Base-by-base conservation (phyloP, 2,113 vertebrate species). In the Rhinopomastus cyanomelas region DNA sequence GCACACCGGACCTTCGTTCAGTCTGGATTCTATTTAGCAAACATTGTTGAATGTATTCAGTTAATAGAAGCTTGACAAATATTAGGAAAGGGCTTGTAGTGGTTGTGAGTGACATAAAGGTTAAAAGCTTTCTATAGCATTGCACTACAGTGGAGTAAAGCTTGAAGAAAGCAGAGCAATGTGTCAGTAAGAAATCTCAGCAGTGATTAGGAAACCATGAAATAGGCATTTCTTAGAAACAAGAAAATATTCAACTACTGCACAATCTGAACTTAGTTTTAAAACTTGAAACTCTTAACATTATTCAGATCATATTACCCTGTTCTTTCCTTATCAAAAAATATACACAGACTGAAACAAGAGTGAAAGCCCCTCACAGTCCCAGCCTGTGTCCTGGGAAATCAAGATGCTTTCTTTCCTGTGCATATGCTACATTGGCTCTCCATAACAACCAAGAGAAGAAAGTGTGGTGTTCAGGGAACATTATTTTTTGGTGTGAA, bases 51-150 rank as follows among this genome's bases (percentile, higher is more conserved):
- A 84, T n/a, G 64, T 82, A 88, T 94, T 92, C 85, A 67, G 79
- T 72, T 92, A 92, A 94, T 95, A 95, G 94, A 95, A 93, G 77
- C 85, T 96, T 89, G 34, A 76, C 75, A 96, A 97, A 96, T 95
- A 95, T 95, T 95, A 88, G 94, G 85, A 94, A 96, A 96, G 72
- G 80, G 68, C 71, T 96, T 92, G 87, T 93, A 95, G 87, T 84
- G 32, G 69, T 52, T 95, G 74, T 53, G 90, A 89, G 67, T 53
- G 75, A 84, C 90, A 92, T 32, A 77, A 94, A 93, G 89, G 66
- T 89, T 93, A 87, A 93, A 96, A 92, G 73, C 85, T 86, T 87
- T 94, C 3, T 6, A 90, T 77, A 92, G 74, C 56, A 57, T 62
- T 86, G 57, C 48, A 74, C 25, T 56, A 82, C 84, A 72, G 36